Percentiles rank a stretch among this genome's conserved stretches.
Evolutionary conservation across 2,888 invertebrate species (phyloP).

Genomic region (Argyra leucocephala): DNA sequence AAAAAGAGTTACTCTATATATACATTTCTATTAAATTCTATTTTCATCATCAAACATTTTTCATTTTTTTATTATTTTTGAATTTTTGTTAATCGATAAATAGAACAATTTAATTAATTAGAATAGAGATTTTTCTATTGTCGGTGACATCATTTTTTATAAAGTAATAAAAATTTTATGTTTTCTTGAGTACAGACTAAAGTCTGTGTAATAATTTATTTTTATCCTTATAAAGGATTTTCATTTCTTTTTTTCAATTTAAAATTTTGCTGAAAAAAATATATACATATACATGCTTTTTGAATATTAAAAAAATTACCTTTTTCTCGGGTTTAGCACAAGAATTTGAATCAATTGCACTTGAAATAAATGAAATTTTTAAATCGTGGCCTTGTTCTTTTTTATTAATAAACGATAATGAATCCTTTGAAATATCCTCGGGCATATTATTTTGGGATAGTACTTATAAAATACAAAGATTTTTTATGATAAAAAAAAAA

Average conservation of each 20-base stretch:
- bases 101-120: background rate
- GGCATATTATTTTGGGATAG: no score
- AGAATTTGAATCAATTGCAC: conserved; percentile 55
- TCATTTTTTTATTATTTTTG: no score
- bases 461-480: no score
- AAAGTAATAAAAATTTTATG: conserved; percentile 1
- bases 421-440: background rate
- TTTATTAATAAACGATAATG: background rate
- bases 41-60: no score
- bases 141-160: background rate
- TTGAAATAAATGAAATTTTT: conserved; percentile 27
- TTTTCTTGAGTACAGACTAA: background rate
- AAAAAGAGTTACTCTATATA: no score
- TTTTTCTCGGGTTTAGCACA: conserved; percentile 58
- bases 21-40: no score
- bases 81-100: background rate
- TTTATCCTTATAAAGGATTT: background rate
- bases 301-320: conserved; percentile 43
- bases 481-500: no score
- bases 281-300: no score
- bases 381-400: background rate
- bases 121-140: background rate
- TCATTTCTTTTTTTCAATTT: background rate
- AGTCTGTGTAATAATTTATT: background rate
- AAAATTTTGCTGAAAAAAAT: background rate